phyloP scores from a whole-genome alignment of 2,113 vertebrate genomes.

The Cryptomyrus ogoouensis region DNA sequence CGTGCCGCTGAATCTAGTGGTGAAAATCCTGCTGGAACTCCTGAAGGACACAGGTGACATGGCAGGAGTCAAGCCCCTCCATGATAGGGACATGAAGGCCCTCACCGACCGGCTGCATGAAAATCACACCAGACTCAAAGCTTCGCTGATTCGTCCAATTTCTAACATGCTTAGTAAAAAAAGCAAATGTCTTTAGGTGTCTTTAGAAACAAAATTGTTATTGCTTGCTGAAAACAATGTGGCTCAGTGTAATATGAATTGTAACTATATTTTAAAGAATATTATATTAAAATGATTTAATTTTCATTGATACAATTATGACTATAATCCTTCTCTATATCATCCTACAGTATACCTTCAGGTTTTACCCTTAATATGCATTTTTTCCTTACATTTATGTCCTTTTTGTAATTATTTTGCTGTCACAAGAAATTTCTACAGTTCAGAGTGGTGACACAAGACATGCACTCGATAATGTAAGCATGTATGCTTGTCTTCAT shows the following conservation, averaged over 20 bases:
- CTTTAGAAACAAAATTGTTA: not conserved
- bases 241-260: not conserved
- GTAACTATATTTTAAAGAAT: not conserved
- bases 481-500: not conserved
- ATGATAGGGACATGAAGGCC: not conserved
- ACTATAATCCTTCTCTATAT: not conserved
- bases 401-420: not conserved
- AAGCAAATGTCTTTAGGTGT: not conserved
- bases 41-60: not conserved
- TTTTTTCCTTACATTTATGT: not conserved
- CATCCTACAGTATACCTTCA: not conserved
- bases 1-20: not conserved
- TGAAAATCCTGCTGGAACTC: conserved; percentile 8
- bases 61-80: not conserved
- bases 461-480: not conserved
- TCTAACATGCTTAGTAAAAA: not conserved
- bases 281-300: not conserved
- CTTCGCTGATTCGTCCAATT: not conserved
- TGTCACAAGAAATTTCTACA: not conserved
- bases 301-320: not conserved
- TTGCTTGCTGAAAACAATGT: not conserved
- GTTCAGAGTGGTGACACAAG: not conserved
- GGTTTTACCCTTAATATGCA: not conserved
- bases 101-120: not conserved
- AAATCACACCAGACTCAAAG: conserved; percentile 5